Base-by-base conservation (phyloP, 2,797 vertebrate species). In the Steatocranus sp. region DNA sequence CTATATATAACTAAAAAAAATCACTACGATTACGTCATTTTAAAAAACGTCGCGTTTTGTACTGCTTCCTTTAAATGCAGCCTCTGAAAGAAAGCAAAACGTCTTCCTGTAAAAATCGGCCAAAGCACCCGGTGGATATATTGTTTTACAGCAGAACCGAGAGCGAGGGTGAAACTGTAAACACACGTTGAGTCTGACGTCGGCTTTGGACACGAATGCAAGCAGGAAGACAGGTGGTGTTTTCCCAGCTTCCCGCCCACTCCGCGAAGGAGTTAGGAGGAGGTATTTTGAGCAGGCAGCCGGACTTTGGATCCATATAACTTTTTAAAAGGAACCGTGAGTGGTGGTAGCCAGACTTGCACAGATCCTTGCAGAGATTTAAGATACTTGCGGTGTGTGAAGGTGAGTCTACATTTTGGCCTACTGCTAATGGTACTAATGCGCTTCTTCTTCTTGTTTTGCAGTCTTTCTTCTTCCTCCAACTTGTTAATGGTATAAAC, bases 91-190 rank as follows among this genome's bases (percentile, higher is more conserved):
- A 80, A 91, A 86, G 8, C 23, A 8, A 25, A 23, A 2, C 43
- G 14, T 7, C 76, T 91, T 91, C 83, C 88, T 77, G 66, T 66
- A 8, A 30, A 25, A 78, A 49, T 80, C 46, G 36, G 23, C 18
- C 20, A 34, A 23, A 48, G 7, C 27, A 73, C 15, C 63, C 49
- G 9, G 38, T 43, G 23, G 20, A 11, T 43, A 30, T 18, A 54
- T 23, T 27, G 61, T 70, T 70, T 70, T 70, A 70, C 66, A 46
- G 10, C 14, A 8, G 6, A n/a, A 8, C 10, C 5, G 63, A 75
- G 30, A 74, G 25, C 9, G 8, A 10, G 2, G 27, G 5, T 14
- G 90, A 90, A 91, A 86, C 85, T 34, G 75, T 86, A 87, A 89
- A 86, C 86, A 89, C 46, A 12, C 6, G 11, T 4, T 1, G 0